Base-by-base conservation (phyloP, 2,888 invertebrate genomes). In the Thyatira batis region DNA sequence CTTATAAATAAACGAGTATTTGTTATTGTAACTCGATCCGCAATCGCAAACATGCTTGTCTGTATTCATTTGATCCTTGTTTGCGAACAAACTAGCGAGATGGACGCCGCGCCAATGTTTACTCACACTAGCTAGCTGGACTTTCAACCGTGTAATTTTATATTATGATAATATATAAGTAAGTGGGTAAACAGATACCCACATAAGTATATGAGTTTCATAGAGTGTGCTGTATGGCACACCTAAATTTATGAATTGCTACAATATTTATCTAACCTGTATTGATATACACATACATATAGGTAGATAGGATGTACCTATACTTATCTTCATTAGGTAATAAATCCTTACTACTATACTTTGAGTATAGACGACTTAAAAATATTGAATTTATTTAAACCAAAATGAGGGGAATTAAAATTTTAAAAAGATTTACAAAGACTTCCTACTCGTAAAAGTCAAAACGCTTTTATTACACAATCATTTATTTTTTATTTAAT, bases 41-140 rank as follows among this genome's bases (percentile, higher is more conserved):
- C 69, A 66, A 71, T 63, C 67, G 81, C 84, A 89, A 88, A 89
- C 88, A 89, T 76, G 82, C 74, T 81, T 85, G 85, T 85, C 84
- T 79, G 76, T 90, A 91, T 91, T 91, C 90, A 91, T 91, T 87
- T 78, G 84, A 82, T 80, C 77, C 78, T 64, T 91, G 86, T 91
- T 90, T 91, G 85, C 82, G 80, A 69, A 87, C 89, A 90, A 89
- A 87, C 89, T 84, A 69, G 65, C 82, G 84, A 81, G 85, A 87
- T 85, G 89, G 87, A 85, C 85, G 78, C 78, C 72, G 78, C 78
- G 77, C 73, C 79, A 76, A 80, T 85, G 85, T 89, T 88, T 89
- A 75, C 77, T 64, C 72, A 66, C 78, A 67, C 78, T 73, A 71
- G 64, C 78, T 73, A 71, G 64, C 73, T 74, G 68, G 71, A 76